Evolutionary conservation across 2,113 vertebrate species (phyloP).

Genomic region (Natator depressus): DNA sequence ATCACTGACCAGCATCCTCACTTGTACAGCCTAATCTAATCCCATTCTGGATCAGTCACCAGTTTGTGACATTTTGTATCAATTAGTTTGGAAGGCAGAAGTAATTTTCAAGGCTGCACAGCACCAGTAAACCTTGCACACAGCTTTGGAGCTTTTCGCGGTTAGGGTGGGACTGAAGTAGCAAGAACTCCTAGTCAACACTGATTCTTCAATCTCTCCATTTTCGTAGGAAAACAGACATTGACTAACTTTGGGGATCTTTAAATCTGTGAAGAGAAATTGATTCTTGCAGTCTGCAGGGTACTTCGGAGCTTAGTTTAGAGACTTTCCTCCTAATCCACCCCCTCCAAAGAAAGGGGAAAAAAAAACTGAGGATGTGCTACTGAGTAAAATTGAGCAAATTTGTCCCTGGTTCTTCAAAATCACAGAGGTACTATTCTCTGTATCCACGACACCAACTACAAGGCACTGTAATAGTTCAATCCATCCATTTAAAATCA

Average conservation of each 20-base stretch:
- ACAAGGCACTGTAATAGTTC: neutral
- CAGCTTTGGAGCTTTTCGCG: neutral
- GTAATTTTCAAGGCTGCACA: neutral
- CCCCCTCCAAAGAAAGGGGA: neutral
- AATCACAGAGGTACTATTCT: neutral
- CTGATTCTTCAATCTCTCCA: neutral
- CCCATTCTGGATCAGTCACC: neutral
- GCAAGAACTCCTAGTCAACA: neutral
- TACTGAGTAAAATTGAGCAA: neutral
- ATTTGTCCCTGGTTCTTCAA: neutral
- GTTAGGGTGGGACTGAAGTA: neutral
- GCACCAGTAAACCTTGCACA: neutral
- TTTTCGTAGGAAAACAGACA: neutral
- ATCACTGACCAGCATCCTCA: neutral
- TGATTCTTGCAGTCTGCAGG: neutral
- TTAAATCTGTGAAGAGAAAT: neutral
- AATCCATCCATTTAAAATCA: neutral
- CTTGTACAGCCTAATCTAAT: neutral
- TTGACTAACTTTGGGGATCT: neutral
- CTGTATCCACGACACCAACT: neutral
- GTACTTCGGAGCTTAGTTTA: neutral
- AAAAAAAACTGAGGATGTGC: neutral
- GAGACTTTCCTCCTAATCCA: neutral
- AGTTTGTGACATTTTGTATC: conserved; percentile 8
- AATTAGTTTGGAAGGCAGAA: neutral